These are phyloP conservation scores for Eudyptes chrysolophus DNA, from an alignment of 2,113 vertebrate species.

Conservation along the genomic window DNA sequence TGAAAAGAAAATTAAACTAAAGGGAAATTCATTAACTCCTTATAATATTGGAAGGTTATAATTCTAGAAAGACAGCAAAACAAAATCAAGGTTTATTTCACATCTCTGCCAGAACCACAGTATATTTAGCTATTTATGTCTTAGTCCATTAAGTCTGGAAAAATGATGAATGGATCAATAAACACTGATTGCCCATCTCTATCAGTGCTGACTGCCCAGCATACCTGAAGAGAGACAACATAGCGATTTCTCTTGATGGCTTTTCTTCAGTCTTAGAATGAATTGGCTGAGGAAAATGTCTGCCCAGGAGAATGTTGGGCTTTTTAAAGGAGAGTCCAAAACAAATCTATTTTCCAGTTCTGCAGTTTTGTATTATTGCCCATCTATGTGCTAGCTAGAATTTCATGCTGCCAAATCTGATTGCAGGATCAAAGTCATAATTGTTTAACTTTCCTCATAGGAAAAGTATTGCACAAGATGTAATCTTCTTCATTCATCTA, in stretches of 20 bases:
- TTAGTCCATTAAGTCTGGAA: neutral
- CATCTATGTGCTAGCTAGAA: neutral
- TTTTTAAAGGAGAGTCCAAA: neutral
- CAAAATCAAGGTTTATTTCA: neutral
- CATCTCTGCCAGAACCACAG: neutral
- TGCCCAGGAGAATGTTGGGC: neutral
- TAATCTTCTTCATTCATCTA: neutral
- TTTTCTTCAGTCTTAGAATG: neutral
- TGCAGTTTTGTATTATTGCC: neutral
- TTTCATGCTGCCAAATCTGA: constrained; percentile 8
- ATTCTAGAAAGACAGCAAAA: neutral
- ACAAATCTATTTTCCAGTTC: neutral
- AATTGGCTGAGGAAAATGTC: neutral
- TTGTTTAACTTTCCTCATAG: neutral
- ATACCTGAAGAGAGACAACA: neutral
- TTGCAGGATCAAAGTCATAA: neutral
- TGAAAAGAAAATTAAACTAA: neutral
- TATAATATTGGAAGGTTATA: neutral
- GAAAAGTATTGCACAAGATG: neutral
- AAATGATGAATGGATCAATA: neutral
- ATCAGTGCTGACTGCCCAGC: neutral
- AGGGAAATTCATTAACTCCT: neutral
- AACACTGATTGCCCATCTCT: neutral
- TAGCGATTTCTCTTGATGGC: neutral
- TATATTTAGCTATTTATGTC: neutral